Conservation (phyloP, 2,113 vertebrate genomes). For the Cyphomyrus discorhynchus region DNA sequence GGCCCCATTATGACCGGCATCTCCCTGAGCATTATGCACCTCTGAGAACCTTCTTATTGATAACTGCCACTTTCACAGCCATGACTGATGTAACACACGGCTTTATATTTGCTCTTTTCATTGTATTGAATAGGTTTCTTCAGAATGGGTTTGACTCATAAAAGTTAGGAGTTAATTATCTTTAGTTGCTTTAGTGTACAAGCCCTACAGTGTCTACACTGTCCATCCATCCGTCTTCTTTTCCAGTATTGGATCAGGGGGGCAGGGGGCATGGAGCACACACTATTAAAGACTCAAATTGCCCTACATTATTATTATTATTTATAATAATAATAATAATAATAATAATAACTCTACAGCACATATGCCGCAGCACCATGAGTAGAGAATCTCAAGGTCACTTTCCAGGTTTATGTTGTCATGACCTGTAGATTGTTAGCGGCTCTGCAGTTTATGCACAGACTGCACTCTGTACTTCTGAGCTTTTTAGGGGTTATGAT, state of each 20-base stretch:
- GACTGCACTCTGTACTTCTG: background rate
- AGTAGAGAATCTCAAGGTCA: background rate
- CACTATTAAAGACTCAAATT: background rate
- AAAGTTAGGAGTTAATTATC: conserved; percentile 72
- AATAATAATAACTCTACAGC: background rate
- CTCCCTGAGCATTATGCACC: conserved; percentile 86
- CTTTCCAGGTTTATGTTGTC: background rate
- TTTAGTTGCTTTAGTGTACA: background rate
- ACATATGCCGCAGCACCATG: background rate
- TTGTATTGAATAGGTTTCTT: conserved; percentile 83
- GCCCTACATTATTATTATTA: background rate
- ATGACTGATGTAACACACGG: conserved; percentile 77
- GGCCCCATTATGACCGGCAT: conserved; percentile 36
- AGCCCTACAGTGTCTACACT: background rate
- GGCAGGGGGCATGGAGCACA: background rate
- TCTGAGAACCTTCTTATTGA: conserved; percentile 91
- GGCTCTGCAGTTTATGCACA: background rate
- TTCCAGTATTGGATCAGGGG: no score
- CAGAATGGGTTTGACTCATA: conserved; percentile 69
- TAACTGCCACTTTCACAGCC: conserved; percentile 78
- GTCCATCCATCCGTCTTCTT: background rate
- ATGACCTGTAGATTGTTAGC: background rate
- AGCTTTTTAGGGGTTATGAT: background rate
- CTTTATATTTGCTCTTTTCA: conserved; percentile 88
- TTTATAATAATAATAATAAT: background rate